Conservation (phyloP, 2,888 invertebrate species). For the Brenthis hecate region DNA sequence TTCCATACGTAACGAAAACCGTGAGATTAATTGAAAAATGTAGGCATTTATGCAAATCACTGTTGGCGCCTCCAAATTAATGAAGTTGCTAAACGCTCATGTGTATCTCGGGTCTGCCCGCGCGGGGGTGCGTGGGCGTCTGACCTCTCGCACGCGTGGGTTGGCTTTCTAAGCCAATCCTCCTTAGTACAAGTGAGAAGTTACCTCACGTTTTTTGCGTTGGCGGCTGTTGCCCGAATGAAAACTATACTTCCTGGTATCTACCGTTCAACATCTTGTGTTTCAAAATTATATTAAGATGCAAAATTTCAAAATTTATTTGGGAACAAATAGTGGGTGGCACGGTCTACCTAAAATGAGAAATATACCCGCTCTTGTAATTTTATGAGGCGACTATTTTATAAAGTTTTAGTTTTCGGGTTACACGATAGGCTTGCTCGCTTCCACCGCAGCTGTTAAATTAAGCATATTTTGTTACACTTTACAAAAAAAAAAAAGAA, state of each 20-base stretch:
- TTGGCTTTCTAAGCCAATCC: constrained; percentile 60
- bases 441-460: constrained; percentile 59
- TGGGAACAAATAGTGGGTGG: constrained; percentile 17
- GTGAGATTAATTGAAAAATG: constrained; percentile 27
- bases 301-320: constrained; percentile 19
- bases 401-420: constrained; percentile 24
- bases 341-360: neutral
- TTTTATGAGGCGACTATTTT: neutral
- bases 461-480: constrained; percentile 57
- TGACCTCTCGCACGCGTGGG: constrained; percentile 77
- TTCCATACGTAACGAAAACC: constrained; percentile 12
- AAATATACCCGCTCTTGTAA: constrained; percentile 1
- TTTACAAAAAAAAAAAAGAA: constrained; percentile 51
- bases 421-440: constrained; percentile 45
- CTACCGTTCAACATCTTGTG: constrained; percentile 21
- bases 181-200: constrained; percentile 28
- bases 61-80: constrained; percentile 25
- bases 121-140: constrained; percentile 60
- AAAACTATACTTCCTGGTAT: constrained; percentile 33
- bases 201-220: constrained; percentile 43
- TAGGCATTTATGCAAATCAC: constrained; percentile 31
- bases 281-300: constrained; percentile 23
- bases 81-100: constrained; percentile 23
- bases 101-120: constrained; percentile 4
- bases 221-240: constrained; percentile 39